Evolutionary conservation across 2,113 vertebrate species (phyloP), one percentile per base, ranked within the genome.

Genomic region (Cyrtonyx montezumae): DNA sequence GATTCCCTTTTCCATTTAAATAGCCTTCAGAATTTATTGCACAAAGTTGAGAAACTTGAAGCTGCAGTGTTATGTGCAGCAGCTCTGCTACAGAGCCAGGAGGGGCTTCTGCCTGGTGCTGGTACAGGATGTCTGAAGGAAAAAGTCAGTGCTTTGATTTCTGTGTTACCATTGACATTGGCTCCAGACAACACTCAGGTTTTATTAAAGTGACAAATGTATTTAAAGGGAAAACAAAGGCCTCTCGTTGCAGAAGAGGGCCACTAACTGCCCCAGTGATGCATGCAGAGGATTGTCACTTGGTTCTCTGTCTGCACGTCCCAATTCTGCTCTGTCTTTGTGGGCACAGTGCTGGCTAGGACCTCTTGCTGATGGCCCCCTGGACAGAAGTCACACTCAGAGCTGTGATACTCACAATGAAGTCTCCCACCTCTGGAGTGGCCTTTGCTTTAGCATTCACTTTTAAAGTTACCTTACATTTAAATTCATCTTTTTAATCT

Each of bases 311-410:
- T 22, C 20, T 62, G 1, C 3, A 4, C 4, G 14, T 59, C 36
- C 73, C 23, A 6, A 8, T 25, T 14, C 36, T 6, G 2, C 51
- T 12, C 66, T 11, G 30, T 7, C 32, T 49, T 61, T 26, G 65
- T 48, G 26, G 22, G 21, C 0, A 1, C 20, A n/a, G 7, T 18
- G 62, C 26, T 26, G 61, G 18, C 2, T 78, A 83, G 66, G 21
- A 32, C 17, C 9, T 0, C 0, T 5, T 4, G 36, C 6, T 48
- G 66, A 2, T 28, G 61, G 6, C 56, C 28, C 37, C 56, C n/a
- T n/a, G 25, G 46, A 16, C 19, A 8, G 0, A 40, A 62, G 42
- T n/a, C 42, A 13, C 0, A 0, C 17, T 30, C 0, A 0, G 37
- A 20, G 13, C 67, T 34, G 4, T 0, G 1, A 4, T 2, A 15